Base-by-base conservation (phyloP, 1,140 invertebrate species). In the Procambarus clarkii region DNA sequence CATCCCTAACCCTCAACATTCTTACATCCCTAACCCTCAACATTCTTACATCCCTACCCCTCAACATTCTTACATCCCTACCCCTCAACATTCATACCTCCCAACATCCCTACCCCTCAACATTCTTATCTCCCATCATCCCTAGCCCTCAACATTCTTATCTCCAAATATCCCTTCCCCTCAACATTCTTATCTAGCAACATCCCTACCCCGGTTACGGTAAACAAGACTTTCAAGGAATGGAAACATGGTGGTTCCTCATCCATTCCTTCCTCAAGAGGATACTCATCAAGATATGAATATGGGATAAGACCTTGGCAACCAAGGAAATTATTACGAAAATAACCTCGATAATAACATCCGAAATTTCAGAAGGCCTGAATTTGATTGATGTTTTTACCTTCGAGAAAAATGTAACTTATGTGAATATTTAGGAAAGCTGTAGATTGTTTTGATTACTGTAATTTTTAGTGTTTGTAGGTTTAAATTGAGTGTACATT, bases 291-390 rank as follows among this genome's bases (percentile, higher is more conserved):
- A 85, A 9, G 83, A 85, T 45, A 85, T 85, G 83, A 85, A 85
- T 48, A 13, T 85, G 7, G 83, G 69, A 24, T 64, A 84, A 46
- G 82, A 85, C 69, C 24, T 74, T 48, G 69, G 64, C 18, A 85
- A 85, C n/a, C 83, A 85, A 24, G 83, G 83, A 45, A 85, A 85
- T 74, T 85, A 85, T 48, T 85, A 85, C 48, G 83, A 85, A 11
- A 48, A 24, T 46, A 85, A 85, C 46, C 60, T 85, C n/a, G 83
- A 85, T 71, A 85, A 85, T 50, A 85, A 85, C 18, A 85, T 85
- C 48, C 60, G 64, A 21, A 85, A 85, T 74, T 44, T 85, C 50
- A 34, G 21, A 74, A 74, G 83, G 50, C 83, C 83, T 85, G 64
- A 85, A 24, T 48, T 85, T 9, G 64, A 71, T 24, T 85, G 48